Evolutionary conservation across 2,888 invertebrate genomes (phyloP).

Genomic region (Cinara cedri): DNA sequence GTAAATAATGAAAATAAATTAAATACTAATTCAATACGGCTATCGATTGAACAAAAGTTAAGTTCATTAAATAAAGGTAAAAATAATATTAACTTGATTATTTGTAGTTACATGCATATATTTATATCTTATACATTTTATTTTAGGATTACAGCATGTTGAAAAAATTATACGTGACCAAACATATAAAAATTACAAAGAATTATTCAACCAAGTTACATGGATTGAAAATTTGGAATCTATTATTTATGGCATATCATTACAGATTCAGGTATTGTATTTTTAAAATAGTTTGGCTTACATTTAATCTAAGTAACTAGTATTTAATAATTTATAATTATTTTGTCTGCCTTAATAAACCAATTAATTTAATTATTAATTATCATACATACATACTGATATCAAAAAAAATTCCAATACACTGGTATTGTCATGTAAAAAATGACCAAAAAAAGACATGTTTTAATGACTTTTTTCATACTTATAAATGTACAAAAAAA

Average conservation of each 20-base stretch:
- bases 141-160: slow-evolving; percentile 39
- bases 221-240: slow-evolving; percentile 49
- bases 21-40: slow-evolving; percentile 1
- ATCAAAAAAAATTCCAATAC: no score
- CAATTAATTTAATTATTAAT: no score
- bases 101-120: background rate
- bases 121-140: background rate
- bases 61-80: slow-evolving; percentile 38
- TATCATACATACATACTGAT: no score
- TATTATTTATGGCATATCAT: slow-evolving; percentile 36
- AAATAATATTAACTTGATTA: background rate
- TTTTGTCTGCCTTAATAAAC: no score
- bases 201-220: slow-evolving; percentile 47
- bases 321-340: no score
- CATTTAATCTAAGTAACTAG: no score
- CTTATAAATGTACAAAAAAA: no score
- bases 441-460: no score
- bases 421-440: no score
- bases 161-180: slow-evolving; percentile 37
- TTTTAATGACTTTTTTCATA: no score
- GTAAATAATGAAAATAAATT: slow-evolving; percentile 19
- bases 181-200: slow-evolving; percentile 30
- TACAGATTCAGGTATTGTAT: slow-evolving; percentile 33
- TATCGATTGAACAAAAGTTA: slow-evolving; percentile 25
- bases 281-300: background rate